These are phyloP conservation scores for Zeuzera pyrina DNA, from an alignment of 2,888 invertebrate species.

Conservation along the genomic window DNA sequence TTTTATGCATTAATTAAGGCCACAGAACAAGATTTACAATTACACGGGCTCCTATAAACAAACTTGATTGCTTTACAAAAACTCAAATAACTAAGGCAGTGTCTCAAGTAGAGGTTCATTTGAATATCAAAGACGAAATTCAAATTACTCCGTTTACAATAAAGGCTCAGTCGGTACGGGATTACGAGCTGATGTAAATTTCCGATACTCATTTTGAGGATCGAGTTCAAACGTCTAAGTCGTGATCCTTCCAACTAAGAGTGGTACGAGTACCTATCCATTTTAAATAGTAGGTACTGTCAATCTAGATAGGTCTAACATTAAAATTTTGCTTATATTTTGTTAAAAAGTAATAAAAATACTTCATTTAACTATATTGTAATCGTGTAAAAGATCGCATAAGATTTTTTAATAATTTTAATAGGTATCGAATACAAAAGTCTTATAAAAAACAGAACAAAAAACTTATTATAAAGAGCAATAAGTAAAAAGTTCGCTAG, in stretches of 20 bases:
- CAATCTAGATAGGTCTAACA: no score
- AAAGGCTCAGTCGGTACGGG: constrained; percentile 65
- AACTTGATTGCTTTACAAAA: constrained; percentile 74
- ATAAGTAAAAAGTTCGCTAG: constrained; percentile 28
- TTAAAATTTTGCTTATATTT: no score
- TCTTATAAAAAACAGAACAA: no score
- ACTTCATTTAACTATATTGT: no score
- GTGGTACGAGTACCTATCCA: no score
- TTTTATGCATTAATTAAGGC: constrained; percentile 66
- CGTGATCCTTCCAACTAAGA: constrained; percentile 31
- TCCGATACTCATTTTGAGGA: constrained; percentile 71
- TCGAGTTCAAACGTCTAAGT: constrained; percentile 61
- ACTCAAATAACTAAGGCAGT: constrained; percentile 72
- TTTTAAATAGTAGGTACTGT: no score
- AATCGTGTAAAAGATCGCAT: no score
- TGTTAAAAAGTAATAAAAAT: no score
- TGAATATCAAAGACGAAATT: constrained; percentile 73
- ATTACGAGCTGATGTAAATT: constrained; percentile 72
- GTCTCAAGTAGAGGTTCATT: constrained; percentile 72
- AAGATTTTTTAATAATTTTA: no score
- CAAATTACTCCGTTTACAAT: constrained; percentile 72
- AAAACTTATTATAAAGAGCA: constrained; percentile 21
- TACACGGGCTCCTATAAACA: constrained; percentile 67
- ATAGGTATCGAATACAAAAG: no score
- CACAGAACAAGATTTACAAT: constrained; percentile 69